Conservation (phyloP, 2,888 invertebrate genomes). For the Latheticus oryzae region DNA sequence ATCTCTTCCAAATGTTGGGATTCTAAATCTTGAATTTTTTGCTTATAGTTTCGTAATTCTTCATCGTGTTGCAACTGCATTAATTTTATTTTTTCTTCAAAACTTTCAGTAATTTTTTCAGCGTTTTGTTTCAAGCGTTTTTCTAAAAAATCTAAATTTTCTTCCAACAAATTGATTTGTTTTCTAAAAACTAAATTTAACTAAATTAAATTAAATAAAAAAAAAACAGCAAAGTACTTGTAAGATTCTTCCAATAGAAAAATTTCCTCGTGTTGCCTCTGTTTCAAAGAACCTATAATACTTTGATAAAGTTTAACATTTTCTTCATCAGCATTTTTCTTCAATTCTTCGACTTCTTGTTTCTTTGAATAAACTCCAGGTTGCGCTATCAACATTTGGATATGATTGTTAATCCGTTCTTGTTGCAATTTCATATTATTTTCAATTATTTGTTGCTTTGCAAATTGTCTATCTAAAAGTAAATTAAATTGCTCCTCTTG, state of each 20-base stretch:
- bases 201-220: not conserved
- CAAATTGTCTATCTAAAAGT: constrained; percentile 69
- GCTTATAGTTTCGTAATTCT: constrained; percentile 57
- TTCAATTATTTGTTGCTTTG: constrained; percentile 71
- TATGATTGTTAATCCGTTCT: constrained; percentile 72
- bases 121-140: constrained; percentile 72
- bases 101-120: constrained; percentile 67
- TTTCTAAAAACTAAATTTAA: constrained; percentile 65
- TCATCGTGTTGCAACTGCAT: constrained; percentile 53
- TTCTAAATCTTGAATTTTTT: constrained; percentile 57
- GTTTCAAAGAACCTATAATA: constrained; percentile 67
- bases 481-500: constrained; percentile 69
- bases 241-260: constrained; percentile 74
- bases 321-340: constrained; percentile 50
- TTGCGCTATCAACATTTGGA: constrained; percentile 66
- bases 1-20: constrained; percentile 59
- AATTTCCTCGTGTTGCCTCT: constrained; percentile 72
- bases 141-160: constrained; percentile 70
- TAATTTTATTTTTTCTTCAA: constrained; percentile 67
- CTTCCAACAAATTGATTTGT: constrained; percentile 70
- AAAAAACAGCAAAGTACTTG: constrained; percentile 64
- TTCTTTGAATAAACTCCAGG: constrained; percentile 45
- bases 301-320: constrained; percentile 56
- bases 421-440: constrained; percentile 71
- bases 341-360: constrained; percentile 62